phyloP scores from a whole-genome alignment of 2,888 invertebrate genomes.

The Drosophila suboccidentalis region DNA sequence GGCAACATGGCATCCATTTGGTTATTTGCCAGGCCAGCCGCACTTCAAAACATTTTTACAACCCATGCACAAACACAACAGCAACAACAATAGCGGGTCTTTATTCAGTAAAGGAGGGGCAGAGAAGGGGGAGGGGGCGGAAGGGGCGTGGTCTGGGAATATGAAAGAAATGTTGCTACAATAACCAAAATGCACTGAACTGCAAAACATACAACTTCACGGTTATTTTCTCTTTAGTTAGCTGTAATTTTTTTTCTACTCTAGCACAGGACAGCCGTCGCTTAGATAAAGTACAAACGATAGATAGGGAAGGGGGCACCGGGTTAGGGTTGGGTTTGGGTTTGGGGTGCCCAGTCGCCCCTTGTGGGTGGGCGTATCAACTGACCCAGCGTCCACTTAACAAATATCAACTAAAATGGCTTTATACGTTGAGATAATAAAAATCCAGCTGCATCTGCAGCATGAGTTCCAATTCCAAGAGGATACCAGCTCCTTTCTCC shows the following conservation, averaged over 20 bases:
- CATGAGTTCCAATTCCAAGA: constrained; percentile 9
- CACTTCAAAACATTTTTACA: constrained; percentile 71
- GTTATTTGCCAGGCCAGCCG: constrained; percentile 62
- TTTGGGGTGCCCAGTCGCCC: neutral
- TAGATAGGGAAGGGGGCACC: neutral
- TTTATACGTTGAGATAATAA: constrained; percentile 75
- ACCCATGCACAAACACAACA: constrained; percentile 55
- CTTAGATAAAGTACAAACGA: neutral
- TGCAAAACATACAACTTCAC: constrained; percentile 78
- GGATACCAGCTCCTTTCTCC: constrained; percentile 3
- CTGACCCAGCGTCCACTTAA: constrained; percentile 63
- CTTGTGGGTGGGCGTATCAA: constrained; percentile 45
- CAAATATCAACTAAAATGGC: constrained; percentile 73
- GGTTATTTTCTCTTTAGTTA: constrained; percentile 76
- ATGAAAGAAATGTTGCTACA: constrained; percentile 59
- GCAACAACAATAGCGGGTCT: constrained; percentile 34
- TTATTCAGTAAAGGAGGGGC: constrained; percentile 17
- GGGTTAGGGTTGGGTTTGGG: neutral
- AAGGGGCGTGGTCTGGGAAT: constrained; percentile 34
- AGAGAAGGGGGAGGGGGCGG: neutral
- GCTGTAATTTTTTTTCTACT: constrained; percentile 43
- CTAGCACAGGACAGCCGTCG: constrained; percentile 18
- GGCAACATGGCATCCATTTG: constrained; percentile 55
- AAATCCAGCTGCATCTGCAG: constrained; percentile 53
- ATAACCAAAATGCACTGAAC: constrained; percentile 76